phyloP scores from a whole-genome alignment of 2,888 invertebrate species.

The Dasysyrphus tricinctus region DNA sequence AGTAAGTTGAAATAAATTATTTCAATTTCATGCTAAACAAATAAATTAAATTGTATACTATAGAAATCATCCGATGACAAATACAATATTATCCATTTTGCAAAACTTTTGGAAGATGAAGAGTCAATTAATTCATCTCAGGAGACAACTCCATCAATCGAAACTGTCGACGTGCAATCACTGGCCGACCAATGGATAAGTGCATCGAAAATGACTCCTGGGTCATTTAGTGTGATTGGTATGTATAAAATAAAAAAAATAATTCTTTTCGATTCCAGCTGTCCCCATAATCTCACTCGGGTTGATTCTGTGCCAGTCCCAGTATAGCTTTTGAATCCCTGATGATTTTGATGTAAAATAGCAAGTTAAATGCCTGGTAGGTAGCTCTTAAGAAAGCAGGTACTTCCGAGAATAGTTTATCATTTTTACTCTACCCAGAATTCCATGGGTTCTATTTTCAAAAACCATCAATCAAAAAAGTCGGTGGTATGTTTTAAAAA shows the following conservation, averaged over 20 bases:
- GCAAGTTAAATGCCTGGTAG: no score
- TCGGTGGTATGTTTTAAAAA: no score
- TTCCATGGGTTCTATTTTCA: neutral
- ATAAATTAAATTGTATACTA: conserved; percentile 18
- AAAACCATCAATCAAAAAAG: no score
- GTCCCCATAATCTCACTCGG: neutral
- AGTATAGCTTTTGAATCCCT: no score
- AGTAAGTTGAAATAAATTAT: conserved; percentile 84
- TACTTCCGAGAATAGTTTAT: no score
- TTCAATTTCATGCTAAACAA: conserved; percentile 24
- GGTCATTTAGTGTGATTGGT: conserved; percentile 94
- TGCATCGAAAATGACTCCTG: conserved; percentile 95
- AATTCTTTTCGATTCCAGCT: neutral
- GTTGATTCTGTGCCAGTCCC: no score
- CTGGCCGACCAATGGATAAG: conserved; percentile 89
- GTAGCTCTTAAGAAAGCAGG: no score
- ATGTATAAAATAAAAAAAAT: conserved; percentile 8
- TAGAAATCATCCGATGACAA: conserved; percentile 85
- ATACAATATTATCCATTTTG: conserved; percentile 91
- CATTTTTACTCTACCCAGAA: no score
- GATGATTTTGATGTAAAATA: no score
- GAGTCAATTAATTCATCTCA: conserved; percentile 41
- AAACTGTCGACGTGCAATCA: conserved; percentile 79
- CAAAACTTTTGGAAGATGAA: conserved; percentile 87
- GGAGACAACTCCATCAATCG: conserved; percentile 72